phyloP scores from a whole-genome alignment of 2,113 vertebrate species.

The Elachura formosa region DNA sequence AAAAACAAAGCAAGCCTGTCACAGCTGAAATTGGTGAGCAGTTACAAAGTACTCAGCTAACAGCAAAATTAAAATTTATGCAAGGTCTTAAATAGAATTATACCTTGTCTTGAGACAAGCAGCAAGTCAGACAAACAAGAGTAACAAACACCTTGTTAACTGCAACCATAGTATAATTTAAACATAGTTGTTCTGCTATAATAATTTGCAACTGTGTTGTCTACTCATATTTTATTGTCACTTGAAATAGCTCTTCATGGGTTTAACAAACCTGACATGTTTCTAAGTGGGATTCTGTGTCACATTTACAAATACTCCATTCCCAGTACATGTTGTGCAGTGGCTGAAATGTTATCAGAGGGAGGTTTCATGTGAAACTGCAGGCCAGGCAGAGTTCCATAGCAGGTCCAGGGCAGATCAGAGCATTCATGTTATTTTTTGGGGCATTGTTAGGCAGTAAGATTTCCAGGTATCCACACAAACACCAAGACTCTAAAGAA shows the following conservation, averaged over 20 bases:
- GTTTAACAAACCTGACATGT: background rate
- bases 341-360: background rate
- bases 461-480: background rate
- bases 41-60: background rate
- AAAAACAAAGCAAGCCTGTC: background rate
- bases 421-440: background rate
- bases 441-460: rapidly evolving
- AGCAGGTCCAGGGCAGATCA: background rate
- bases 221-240: background rate
- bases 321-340: rapidly evolving
- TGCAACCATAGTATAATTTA: background rate
- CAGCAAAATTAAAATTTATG: background rate
- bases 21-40: background rate
- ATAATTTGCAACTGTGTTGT: background rate
- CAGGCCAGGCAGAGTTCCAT: background rate
- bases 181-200: background rate
- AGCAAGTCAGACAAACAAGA: background rate
- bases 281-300: background rate
- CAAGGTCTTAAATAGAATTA: background rate
- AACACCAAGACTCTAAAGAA: background rate
- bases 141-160: background rate
- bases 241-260: background rate
- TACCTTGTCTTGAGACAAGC: background rate
- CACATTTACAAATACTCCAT: background rate
- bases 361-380: background rate